A percentile compares a stretch with the other conserved stretches of the same genome.
These are phyloP conservation scores for Zaprionus bogoriensis DNA, from an alignment of 2,888 invertebrate genomes.

Conservation along the genomic window DNA sequence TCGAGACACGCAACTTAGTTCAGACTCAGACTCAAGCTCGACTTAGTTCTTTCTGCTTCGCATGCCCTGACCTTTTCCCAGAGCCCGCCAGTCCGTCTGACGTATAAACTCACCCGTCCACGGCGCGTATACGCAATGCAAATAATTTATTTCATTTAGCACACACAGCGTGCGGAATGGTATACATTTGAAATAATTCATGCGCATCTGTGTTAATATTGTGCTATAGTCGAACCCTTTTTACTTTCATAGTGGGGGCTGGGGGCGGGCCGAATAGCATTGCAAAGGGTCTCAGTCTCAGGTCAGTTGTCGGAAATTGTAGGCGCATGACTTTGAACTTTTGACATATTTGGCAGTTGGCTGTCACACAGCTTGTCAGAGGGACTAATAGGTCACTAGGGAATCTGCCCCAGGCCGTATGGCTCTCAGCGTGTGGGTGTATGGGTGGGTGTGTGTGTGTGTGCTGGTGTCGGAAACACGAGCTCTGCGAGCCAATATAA, in stretches of 20 bases:
- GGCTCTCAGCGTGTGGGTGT: no score
- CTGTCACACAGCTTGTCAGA: constrained; percentile 56
- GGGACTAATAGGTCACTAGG: constrained; percentile 62
- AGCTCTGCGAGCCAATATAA: constrained; percentile 28
- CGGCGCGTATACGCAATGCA: constrained; percentile 33
- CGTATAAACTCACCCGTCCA: no score
- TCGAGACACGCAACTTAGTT: constrained; percentile 25
- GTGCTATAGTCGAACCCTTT: background rate
- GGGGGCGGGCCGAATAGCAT: background rate
- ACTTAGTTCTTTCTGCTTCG: constrained; percentile 12
- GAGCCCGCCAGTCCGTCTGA: no score
- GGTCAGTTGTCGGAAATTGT: constrained; percentile 37
- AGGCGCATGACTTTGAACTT: constrained; percentile 67
- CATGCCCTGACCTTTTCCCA: no score
- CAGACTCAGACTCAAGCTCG: background rate
- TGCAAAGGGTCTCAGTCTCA: background rate
- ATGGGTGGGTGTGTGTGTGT: background rate
- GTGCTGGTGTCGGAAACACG: constrained; percentile 20
- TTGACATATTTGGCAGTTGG: constrained; percentile 70
- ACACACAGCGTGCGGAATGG: background rate
- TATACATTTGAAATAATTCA: constrained; percentile 54
- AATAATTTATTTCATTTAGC: constrained; percentile 29
- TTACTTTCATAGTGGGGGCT: background rate
- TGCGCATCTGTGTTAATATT: constrained; percentile 59
- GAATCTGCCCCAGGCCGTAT: constrained; percentile 27